Conservation (phyloP, 2,888 invertebrate genomes). For the Aphidoletes aphidimyza region DNA sequence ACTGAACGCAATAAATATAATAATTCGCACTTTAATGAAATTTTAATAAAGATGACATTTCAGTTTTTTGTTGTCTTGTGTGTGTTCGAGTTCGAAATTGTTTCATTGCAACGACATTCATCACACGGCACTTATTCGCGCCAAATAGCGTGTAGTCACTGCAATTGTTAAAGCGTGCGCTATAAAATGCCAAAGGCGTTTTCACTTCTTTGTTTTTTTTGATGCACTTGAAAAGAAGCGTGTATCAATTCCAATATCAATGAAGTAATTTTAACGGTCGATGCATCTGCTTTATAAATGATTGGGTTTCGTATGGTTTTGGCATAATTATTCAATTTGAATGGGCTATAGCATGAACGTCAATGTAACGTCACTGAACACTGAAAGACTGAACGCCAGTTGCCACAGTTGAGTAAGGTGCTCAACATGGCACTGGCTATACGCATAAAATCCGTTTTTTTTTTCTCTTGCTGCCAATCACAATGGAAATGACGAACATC, state of each 20-base stretch:
- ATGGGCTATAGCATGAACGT: constrained; percentile 14
- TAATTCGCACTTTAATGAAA: constrained; percentile 22
- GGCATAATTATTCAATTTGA: constrained; percentile 38
- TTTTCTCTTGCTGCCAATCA: no score
- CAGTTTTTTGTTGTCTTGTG: no score
- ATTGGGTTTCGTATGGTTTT: background rate
- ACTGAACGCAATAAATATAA: background rate
- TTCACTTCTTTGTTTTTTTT: background rate
- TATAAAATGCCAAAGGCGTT: constrained; percentile 1
- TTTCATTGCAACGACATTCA: constrained; percentile 22
- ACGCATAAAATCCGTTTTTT: no score
- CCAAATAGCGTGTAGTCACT: background rate
- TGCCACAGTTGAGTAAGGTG: background rate
- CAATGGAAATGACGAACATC: no score
- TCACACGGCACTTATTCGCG: background rate
- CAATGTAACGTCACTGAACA: background rate
- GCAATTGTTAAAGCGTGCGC: background rate
- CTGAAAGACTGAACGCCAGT: background rate
- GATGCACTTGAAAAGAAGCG: constrained; percentile 8
- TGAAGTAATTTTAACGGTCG: constrained; percentile 14
- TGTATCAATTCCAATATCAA: background rate
- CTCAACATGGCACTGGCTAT: background rate
- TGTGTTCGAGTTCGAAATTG: no score
- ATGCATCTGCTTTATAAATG: constrained; percentile 35
- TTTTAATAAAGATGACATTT: constrained; percentile 38